A percentile compares a stretch with the other conserved stretches of the same genome.
These are phyloP conservation scores for Drosophila murphyi DNA, from an alignment of 1,140 invertebrate species.

Conservation along the genomic window DNA sequence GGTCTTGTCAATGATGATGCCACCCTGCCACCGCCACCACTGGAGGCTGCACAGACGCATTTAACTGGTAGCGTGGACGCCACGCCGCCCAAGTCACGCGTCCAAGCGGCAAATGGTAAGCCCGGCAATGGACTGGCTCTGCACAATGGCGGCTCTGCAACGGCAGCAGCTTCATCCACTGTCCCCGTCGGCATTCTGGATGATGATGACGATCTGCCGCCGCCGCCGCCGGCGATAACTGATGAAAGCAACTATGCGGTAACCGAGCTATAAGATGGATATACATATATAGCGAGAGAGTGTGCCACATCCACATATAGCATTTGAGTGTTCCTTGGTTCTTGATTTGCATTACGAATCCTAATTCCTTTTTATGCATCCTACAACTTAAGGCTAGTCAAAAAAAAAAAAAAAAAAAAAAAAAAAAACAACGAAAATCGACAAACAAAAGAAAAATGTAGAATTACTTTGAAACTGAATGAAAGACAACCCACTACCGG, in stretches of 20 bases:
- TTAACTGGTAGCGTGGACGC: conserved; percentile 22
- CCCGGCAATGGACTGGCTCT: conserved; percentile 53
- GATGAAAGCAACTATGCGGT: conserved; percentile 84
- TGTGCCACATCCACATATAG: neutral
- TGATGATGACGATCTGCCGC: conserved; percentile 77
- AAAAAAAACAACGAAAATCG: neutral
- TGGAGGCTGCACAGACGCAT: conserved; percentile 49
- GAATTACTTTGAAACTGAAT: conserved; percentile 15
- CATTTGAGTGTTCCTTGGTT: conserved; percentile 31
- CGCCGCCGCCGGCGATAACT: conserved; percentile 81
- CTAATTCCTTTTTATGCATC: conserved; percentile 16
- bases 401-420: conserved; percentile 11
- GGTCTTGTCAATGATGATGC: conserved; percentile 55
- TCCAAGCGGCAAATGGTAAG: conserved; percentile 44
- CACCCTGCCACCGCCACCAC: conserved; percentile 73
- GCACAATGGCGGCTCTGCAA: conserved; percentile 58
- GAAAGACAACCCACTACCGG: conserved; percentile 35
- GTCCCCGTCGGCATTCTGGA: conserved; percentile 43
- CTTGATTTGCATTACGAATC: conserved; percentile 23
- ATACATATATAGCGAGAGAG: neutral
- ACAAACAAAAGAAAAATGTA: neutral
- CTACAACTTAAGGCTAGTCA: conserved; percentile 37
- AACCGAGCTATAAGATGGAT: conserved; percentile 75
- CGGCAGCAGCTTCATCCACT: neutral
- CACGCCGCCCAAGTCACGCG: conserved; percentile 44